These are phyloP conservation scores for Aphodius sticticus DNA, from an alignment of 2,888 invertebrate genomes.

Conservation along the genomic window DNA sequence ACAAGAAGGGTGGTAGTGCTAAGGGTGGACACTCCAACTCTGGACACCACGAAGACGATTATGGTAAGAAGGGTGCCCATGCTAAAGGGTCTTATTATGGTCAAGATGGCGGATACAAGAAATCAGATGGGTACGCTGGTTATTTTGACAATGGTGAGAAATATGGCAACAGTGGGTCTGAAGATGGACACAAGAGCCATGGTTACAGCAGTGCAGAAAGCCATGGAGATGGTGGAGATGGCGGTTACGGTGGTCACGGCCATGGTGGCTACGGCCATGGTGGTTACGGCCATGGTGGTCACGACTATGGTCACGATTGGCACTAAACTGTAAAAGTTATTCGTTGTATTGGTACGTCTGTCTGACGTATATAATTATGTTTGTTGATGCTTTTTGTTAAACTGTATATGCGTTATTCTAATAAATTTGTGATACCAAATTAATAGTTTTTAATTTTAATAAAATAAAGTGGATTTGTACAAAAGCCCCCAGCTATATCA, in stretches of 20 bases:
- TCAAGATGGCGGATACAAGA: conserved; percentile 81
- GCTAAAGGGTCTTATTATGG: conserved; percentile 83
- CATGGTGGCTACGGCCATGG: conserved; percentile 21
- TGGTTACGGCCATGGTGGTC: conserved; percentile 26
- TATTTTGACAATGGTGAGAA: conserved; percentile 78
- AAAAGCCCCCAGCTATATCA: background rate
- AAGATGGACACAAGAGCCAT: conserved; percentile 80
- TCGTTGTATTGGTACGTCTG: too few relatives aligned
- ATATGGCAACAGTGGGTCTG: conserved; percentile 79
- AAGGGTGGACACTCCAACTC: conserved; percentile 83
- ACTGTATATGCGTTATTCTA: background rate
- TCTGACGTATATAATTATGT: too few relatives aligned
- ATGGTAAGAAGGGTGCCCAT: conserved; percentile 81
- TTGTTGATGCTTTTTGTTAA: background rate
- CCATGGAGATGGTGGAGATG: conserved; percentile 12
- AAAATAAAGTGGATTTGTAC: background rate
- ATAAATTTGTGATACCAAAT: background rate
- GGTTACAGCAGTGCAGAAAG: conserved; percentile 53
- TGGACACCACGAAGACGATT: conserved; percentile 77
- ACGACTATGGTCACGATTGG: conserved; percentile 18
- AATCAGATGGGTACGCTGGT: conserved; percentile 77
- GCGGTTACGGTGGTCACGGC: conserved; percentile 20
- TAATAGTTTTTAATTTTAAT: background rate
- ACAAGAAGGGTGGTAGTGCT: conserved; percentile 73
- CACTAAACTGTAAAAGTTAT: background rate